phyloP scores from a whole-genome alignment of 2,797 vertebrate genomes.

The Muscicapa comitata region DNA sequence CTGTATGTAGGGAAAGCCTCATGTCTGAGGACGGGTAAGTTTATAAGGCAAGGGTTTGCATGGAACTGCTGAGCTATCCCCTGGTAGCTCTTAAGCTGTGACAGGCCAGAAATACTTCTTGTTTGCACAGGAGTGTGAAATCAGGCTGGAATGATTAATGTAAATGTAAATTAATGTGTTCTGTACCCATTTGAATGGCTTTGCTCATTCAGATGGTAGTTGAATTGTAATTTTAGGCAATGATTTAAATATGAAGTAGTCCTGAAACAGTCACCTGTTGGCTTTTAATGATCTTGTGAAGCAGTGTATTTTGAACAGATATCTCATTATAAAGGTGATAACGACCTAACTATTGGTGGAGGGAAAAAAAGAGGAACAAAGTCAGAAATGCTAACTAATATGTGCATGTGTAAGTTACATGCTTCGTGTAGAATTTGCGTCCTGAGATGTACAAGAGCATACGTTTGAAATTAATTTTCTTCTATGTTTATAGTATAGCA shows the following conservation, averaged over 20 bases:
- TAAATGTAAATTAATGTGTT: background rate
- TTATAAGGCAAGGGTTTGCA: background rate
- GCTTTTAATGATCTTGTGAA: background rate
- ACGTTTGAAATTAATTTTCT: background rate
- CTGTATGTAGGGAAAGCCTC: background rate
- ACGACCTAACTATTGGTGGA: background rate
- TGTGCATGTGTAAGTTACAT: background rate
- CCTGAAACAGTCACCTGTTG: background rate
- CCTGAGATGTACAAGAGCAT: background rate
- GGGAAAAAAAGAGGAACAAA: background rate
- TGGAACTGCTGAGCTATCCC: background rate
- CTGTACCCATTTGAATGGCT: background rate
- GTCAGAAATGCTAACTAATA: background rate
- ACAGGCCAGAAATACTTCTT: background rate
- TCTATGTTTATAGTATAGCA: background rate
- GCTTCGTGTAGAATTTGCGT: background rate
- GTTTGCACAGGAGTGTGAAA: slow-evolving; percentile 7
- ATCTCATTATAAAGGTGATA: background rate
- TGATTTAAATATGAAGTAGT: slow-evolving; percentile 35
- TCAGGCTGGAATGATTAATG: background rate
- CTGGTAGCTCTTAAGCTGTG: background rate
- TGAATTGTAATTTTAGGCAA: background rate
- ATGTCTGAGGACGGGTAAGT: background rate
- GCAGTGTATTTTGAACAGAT: background rate
- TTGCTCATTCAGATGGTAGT: slow-evolving; percentile 1